Conservation (phyloP, 2,888 invertebrate genomes). For the Gymnosoma rotundatum region DNA sequence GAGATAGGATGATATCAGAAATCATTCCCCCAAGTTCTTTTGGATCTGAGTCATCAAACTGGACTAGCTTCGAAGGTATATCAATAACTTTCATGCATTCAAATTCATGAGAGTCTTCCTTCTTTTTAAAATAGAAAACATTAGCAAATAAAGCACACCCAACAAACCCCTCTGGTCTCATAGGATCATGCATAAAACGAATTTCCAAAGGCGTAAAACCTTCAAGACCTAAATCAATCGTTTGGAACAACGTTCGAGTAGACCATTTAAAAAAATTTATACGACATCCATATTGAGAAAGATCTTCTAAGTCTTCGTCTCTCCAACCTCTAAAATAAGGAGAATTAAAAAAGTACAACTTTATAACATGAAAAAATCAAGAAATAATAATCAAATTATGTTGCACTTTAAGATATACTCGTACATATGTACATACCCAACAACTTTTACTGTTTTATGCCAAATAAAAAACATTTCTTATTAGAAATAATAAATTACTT, state of each 20-base stretch:
- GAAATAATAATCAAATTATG: no score
- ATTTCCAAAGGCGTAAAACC: constrained; percentile 95
- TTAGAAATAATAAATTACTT: no score
- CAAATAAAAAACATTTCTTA: no score
- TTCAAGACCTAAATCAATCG: constrained; percentile 92
- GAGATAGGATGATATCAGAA: constrained; percentile 95
- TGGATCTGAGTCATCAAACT: constrained; percentile 84
- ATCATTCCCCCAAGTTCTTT: constrained; percentile 89
- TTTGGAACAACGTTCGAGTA: constrained; percentile 89
- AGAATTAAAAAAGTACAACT: no score
- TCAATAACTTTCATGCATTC: constrained; percentile 93
- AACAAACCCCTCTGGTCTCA: constrained; percentile 92
- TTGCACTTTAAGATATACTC: no score
- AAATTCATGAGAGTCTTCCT: constrained; percentile 85
- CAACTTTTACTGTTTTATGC: no score
- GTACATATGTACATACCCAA: no score
- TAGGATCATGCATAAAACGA: constrained; percentile 96
- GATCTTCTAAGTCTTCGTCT: constrained; percentile 83
- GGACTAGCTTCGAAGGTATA: constrained; percentile 91
- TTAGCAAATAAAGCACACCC: constrained; percentile 93
- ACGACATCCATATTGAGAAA: constrained; percentile 89
- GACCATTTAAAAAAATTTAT: constrained; percentile 96
- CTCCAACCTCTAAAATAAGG: constrained; percentile 83
- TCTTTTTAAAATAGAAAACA: constrained; percentile 87
- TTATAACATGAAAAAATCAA: no score